A percentile compares a stretch with the other conserved stretches of the same genome.
These are phyloP conservation scores for Autographa pulchrina DNA, from an alignment of 2,888 invertebrate genomes.

Conservation along the genomic window DNA sequence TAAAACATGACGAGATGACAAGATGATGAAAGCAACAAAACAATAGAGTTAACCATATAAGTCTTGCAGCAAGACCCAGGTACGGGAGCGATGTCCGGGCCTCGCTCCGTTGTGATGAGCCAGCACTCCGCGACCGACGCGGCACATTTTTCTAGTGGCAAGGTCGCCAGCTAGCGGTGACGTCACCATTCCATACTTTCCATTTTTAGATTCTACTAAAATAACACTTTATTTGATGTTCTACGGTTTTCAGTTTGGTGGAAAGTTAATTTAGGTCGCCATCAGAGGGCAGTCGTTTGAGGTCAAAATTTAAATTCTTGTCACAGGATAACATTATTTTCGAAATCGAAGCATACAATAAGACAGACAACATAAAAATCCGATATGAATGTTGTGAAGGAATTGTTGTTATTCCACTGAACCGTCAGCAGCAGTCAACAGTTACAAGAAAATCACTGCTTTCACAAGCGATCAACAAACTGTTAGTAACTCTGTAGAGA, in stretches of 20 bases:
- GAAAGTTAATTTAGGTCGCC: neutral
- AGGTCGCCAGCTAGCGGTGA: constrained; percentile 85
- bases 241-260: neutral
- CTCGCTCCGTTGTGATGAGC: constrained; percentile 78
- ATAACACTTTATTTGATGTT: constrained; percentile 26
- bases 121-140: constrained; percentile 82
- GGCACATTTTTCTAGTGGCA: constrained; percentile 90
- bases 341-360: no score
- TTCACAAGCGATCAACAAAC: no score
- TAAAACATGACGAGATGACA: no score
- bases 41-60: no score
- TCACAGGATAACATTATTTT: no score
- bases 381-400: no score
- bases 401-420: no score
- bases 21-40: no score
- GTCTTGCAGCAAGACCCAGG: constrained; percentile 9
- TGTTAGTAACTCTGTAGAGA: no score
- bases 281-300: neutral
- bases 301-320: neutral
- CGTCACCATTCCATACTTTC: constrained; percentile 85
- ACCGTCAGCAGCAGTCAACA: no score
- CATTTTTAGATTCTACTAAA: constrained; percentile 68
- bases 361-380: no score
- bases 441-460: no score
- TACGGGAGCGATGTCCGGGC: constrained; percentile 68